A percentile compares a stretch with the other conserved stretches of the same genome.
phyloP scores from a whole-genome alignment of 1,140 invertebrate species.

The Yoshiicerus persimilis region DNA sequence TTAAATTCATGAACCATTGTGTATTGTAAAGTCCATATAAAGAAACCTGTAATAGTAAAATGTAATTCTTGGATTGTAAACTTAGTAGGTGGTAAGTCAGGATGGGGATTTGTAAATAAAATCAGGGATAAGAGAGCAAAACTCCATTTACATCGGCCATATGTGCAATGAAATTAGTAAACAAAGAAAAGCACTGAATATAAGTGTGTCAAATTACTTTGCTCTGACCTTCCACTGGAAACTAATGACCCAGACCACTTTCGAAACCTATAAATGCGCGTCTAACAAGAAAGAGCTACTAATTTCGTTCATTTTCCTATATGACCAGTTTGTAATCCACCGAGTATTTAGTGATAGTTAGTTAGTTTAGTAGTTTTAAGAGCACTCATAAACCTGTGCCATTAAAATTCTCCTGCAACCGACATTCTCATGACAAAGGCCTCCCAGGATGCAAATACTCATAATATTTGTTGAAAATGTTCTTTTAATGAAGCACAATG shows the following conservation, averaged over 20 bases:
- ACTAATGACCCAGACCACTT: not conserved
- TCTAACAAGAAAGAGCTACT: not conserved
- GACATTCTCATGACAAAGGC: slow-evolving; percentile 1
- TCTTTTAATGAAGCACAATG: slow-evolving; percentile 18
- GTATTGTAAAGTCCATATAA: not conserved
- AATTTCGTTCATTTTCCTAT: not conserved
- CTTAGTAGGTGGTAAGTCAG: too few relatives aligned
- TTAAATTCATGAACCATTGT: not conserved
- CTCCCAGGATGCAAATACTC: slow-evolving; percentile 17
- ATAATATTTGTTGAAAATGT: slow-evolving; percentile 23
- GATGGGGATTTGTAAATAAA: too few relatives aligned
- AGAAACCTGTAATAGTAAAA: too few relatives aligned
- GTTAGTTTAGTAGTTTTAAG: slow-evolving; percentile 14
- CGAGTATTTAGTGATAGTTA: not conserved
- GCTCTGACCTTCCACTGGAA: not conserved
- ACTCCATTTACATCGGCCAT: not conserved
- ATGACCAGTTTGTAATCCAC: not conserved
- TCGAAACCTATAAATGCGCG: not conserved
- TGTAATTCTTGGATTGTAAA: too few relatives aligned
- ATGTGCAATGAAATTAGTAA: not conserved
- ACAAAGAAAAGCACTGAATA: not conserved
- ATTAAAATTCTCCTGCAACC: slow-evolving; percentile 1
- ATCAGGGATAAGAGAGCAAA: not conserved
- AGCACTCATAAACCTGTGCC: slow-evolving; percentile 4
- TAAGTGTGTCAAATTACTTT: not conserved